Evolutionary conservation across 1,140 invertebrate genomes (phyloP).

Genomic region (Tetramorium alpestre): DNA sequence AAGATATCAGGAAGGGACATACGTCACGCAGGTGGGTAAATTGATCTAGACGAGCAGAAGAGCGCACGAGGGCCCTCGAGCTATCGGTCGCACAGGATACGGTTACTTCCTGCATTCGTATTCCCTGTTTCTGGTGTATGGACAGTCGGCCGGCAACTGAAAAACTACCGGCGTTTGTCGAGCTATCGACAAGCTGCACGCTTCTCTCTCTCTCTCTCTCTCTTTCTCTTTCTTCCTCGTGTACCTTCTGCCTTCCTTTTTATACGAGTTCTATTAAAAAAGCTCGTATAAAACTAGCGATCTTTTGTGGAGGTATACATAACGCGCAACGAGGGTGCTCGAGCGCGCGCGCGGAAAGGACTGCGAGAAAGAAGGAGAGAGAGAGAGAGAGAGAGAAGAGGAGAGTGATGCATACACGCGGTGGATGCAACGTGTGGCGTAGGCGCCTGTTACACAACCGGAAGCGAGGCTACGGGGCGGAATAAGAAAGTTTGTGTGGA

Average conservation of each 20-base stretch:
- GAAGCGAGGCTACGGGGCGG: conserved; percentile 60
- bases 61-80: conserved; percentile 47
- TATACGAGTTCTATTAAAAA: conserved; percentile 67
- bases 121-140: conserved; percentile 53
- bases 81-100: conserved; percentile 73
- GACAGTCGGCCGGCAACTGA: conserved; percentile 61
- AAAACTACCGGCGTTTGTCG: conserved; percentile 68
- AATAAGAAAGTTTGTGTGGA: conserved; percentile 64
- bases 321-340: conserved; percentile 39
- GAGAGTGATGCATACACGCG: conserved; percentile 34
- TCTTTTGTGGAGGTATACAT: conserved; percentile 57
- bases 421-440: conserved; percentile 52
- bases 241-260: conserved; percentile 9
- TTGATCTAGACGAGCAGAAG: conserved; percentile 33
- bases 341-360: conserved; percentile 25
- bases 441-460: conserved; percentile 70
- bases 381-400: not conserved
- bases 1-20: not conserved
- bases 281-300: conserved; percentile 69
- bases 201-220: not conserved
- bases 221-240: not conserved
- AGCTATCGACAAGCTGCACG: conserved; percentile 64
- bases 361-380: not conserved
- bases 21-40: conserved; percentile 46
- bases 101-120: conserved; percentile 73